These are phyloP conservation scores for Hyphantria cunea DNA, from an alignment of 1,140 invertebrate genomes.

Conservation along the genomic window DNA sequence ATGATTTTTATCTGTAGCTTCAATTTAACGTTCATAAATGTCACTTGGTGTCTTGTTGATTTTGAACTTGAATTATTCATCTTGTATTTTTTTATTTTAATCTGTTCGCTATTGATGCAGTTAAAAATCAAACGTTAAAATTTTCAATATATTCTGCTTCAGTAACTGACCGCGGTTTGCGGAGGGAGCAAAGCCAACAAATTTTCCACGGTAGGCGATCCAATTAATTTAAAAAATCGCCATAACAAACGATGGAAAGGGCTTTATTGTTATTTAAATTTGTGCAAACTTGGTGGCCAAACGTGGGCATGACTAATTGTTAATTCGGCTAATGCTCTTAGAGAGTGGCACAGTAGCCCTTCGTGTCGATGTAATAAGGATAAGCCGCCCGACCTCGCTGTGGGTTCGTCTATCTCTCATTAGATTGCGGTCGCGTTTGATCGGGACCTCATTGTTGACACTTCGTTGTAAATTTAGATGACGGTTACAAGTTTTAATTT, in stretches of 20 bases:
- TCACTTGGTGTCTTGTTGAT: too few relatives aligned
- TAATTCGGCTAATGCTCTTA: slow-evolving; percentile 80
- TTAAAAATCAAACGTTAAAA: slow-evolving; percentile 12
- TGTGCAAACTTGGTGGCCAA: slow-evolving; percentile 73
- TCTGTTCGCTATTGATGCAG: not conserved
- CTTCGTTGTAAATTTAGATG: not conserved
- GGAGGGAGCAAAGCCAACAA: slow-evolving; percentile 50
- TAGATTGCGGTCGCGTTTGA: not conserved
- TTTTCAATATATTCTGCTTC: slow-evolving; percentile 13
- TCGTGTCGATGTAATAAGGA: slow-evolving; percentile 59
- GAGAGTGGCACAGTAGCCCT: slow-evolving; percentile 57
- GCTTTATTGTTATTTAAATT: slow-evolving; percentile 80
- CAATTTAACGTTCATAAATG: too few relatives aligned
- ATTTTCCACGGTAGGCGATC: slow-evolving; percentile 72
- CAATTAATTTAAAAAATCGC: slow-evolving; percentile 80
- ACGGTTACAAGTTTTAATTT: not conserved
- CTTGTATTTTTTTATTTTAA: too few relatives aligned
- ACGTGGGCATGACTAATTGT: slow-evolving; percentile 79
- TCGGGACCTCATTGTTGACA: not conserved
- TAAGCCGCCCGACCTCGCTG: slow-evolving; percentile 61
- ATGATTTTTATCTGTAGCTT: too few relatives aligned
- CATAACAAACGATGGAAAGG: slow-evolving; percentile 59
- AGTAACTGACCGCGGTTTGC: slow-evolving; percentile 39
- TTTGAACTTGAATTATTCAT: too few relatives aligned
- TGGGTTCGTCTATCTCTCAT: slow-evolving; percentile 14